Conservation (phyloP, 2,888 invertebrate species). For the Danaus chrysippus region DNA sequence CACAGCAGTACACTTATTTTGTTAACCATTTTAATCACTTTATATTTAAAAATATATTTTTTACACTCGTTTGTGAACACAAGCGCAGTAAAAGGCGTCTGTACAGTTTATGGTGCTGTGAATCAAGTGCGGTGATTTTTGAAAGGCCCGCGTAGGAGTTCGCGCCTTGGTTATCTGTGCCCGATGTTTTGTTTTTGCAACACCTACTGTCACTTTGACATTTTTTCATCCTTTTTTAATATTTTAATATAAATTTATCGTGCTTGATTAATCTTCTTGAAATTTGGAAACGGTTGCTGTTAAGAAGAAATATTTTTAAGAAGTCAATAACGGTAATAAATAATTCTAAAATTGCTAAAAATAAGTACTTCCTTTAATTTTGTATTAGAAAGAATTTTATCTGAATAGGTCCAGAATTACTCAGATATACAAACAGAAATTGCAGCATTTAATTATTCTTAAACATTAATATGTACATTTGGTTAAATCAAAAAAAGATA, state of each 20-base stretch:
- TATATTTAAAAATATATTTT: slow-evolving; percentile 14
- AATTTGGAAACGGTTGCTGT: no score
- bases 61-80: slow-evolving; percentile 35
- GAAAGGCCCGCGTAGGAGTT: slow-evolving; percentile 79
- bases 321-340: no score
- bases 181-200: slow-evolving; percentile 55
- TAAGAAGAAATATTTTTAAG: no score
- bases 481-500: not conserved
- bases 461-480: not conserved
- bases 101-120: slow-evolving; percentile 57
- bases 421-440: no score
- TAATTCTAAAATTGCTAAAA: no score
- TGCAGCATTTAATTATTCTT: no score
- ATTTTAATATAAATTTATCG: not conserved
- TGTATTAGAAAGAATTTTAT: no score
- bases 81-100: slow-evolving; percentile 63
- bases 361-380: no score
- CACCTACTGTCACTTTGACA: slow-evolving; percentile 1
- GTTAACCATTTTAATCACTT: slow-evolving; percentile 57
- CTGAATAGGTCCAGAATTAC: no score
- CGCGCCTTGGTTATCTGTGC: slow-evolving; percentile 52
- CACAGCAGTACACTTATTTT: slow-evolving; percentile 68
- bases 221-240: not conserved
- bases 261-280: not conserved
- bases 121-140: slow-evolving; percentile 67